Evolutionary conservation across 2,888 invertebrate genomes (phyloP).

Genomic region (Pseudococcus longispinus): DNA sequence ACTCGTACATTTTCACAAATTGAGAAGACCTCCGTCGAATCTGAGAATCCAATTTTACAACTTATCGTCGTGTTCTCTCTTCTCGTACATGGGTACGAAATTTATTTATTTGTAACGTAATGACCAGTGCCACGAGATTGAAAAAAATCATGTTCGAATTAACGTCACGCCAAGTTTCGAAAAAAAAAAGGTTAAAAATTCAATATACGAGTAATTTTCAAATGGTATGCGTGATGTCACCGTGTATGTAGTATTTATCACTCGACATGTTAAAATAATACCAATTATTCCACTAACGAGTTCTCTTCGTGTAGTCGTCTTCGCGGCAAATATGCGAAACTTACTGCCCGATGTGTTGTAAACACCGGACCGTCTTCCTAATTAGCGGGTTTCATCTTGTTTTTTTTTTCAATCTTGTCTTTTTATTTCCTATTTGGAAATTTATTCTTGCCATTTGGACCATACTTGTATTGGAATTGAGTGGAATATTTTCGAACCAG

Average conservation of each 20-base stretch:
- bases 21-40: too few relatives aligned
- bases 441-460: neutral
- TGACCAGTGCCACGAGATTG: neutral
- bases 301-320: neutral
- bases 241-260: neutral
- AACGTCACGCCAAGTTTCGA: neutral
- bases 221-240: constrained; percentile 15
- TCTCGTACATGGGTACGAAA: neutral
- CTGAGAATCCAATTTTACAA: neutral
- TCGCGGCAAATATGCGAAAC: constrained; percentile 18
- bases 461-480: neutral
- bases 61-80: neutral
- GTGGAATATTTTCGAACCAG: neutral
- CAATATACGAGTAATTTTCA: constrained; percentile 22
- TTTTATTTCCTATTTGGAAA: constrained; percentile 6
- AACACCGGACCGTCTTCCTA: neutral
- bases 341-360: neutral
- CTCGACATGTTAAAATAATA: constrained; percentile 4
- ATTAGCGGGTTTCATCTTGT: constrained; percentile 3
- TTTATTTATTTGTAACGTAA: neutral
- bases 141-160: neutral
- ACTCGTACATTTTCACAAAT: neutral
- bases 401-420: neutral
- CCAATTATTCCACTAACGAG: constrained; percentile 26
- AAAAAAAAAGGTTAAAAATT: neutral